phyloP scores from a whole-genome alignment of 2,797 vertebrate genomes.

The Gymnothorax javanicus region DNA sequence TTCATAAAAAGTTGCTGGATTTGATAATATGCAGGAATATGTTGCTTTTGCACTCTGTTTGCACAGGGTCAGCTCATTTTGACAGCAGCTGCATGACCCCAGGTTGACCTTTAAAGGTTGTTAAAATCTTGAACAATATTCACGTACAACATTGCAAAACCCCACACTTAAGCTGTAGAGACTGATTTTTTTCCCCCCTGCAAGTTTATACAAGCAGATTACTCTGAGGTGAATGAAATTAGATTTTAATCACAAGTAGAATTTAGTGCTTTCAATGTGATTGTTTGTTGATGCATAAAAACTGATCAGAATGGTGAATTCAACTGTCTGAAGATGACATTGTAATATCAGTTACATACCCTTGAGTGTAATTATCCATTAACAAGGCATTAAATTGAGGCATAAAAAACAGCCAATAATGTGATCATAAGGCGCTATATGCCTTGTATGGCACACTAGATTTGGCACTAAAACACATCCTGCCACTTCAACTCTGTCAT shows the following conservation, averaged over 20 bases:
- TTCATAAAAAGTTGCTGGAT: background rate
- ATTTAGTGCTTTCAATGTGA: background rate
- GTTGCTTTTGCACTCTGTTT: background rate
- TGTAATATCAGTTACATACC: constrained; percentile 12
- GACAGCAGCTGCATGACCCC: background rate
- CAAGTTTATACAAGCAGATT: background rate
- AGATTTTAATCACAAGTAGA: background rate
- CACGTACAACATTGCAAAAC: background rate
- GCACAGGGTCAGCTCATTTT: background rate
- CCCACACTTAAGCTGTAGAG: background rate
- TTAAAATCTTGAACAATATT: background rate
- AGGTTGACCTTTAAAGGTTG: background rate
- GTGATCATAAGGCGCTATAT: background rate
- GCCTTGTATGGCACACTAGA: background rate
- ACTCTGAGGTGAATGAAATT: background rate
- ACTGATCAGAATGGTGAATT: constrained; percentile 21
- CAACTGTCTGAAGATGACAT: constrained; percentile 1
- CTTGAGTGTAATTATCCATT: constrained; percentile 10
- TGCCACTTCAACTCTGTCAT: background rate
- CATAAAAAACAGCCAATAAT: constrained; percentile 7
- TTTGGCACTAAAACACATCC: background rate
- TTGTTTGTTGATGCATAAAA: background rate
- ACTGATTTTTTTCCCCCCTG: background rate
- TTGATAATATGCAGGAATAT: background rate
- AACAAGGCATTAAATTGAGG: background rate